Conservation (phyloP, 2,888 invertebrate genomes). For the Rhabditoides inermis region DNA sequence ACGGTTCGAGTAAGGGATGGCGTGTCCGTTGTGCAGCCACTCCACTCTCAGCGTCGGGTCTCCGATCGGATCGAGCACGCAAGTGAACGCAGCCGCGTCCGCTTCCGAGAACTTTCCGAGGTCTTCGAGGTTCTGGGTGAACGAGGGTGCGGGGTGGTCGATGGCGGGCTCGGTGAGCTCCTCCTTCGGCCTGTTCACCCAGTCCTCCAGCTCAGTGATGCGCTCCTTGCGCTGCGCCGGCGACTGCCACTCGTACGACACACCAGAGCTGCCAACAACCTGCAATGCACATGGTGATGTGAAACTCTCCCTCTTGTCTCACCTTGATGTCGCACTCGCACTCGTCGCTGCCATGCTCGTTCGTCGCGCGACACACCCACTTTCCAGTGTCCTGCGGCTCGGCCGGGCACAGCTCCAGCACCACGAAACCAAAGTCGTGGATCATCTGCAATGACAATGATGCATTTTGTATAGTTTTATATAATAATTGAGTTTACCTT, state of each 20-base stretch:
- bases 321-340: constrained; percentile 65
- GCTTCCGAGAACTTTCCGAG: constrained; percentile 61
- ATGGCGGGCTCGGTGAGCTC: constrained; percentile 36
- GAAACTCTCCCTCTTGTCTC: neutral
- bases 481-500: constrained; percentile 54
- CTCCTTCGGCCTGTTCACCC: constrained; percentile 64
- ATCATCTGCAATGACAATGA: constrained; percentile 63
- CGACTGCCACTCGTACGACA: constrained; percentile 49
- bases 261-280: constrained; percentile 42
- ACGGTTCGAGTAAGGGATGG: constrained; percentile 59
- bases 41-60: constrained; percentile 84
- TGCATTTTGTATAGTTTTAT: too few relatives aligned
- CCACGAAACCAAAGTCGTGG: constrained; percentile 89
- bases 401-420: constrained; percentile 75
- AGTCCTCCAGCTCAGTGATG: constrained; percentile 82
- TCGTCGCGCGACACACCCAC: constrained; percentile 77
- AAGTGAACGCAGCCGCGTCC: constrained; percentile 73
- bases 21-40: constrained; percentile 82
- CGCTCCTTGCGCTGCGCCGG: constrained; percentile 62
- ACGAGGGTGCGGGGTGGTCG: constrained; percentile 65
- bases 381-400: constrained; percentile 87
- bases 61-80: constrained; percentile 74
- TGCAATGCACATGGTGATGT: constrained; percentile 9
- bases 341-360: constrained; percentile 83
- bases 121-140: constrained; percentile 76